Evolutionary conservation across 2,888 invertebrate genomes (phyloP), one percentile per base, ranked within the genome.

Genomic region (Magallana nippona): DNA sequence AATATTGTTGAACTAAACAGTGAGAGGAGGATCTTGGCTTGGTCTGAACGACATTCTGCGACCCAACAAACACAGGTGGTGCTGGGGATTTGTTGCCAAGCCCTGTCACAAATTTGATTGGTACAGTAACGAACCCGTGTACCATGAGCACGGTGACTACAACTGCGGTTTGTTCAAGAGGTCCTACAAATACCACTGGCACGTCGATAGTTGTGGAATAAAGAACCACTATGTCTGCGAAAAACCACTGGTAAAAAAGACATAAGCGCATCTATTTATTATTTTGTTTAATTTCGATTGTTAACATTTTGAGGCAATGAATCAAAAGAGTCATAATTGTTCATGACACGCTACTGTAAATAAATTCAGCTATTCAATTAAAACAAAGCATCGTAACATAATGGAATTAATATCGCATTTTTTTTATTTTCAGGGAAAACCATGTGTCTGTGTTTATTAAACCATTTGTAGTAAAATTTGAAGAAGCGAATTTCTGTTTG

Each of bases 91-190:
- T 19, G 32, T 22, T 32, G 71, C 32, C 13, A 71, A 71, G 71
- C 71, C 71, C 11, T 71, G 71, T 15, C 71, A 71, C 71, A 71
- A 71, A 71, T 71, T 71, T 71, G 71, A 71, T 2, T 71, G 71
- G 71, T 71, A 71, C 71, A 15, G 71, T 13, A 22, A 71, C 11
- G 71, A 71, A 71, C 71, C 71, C 13, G 27, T 71, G 22, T 71
- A 71, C 13, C 71, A 71, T 13, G 27, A 22, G 8, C 22, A 22
- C 17, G 71, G 71, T 13, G 71, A 71, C 71, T 71, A 71, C 71
- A 71, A 71, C 27, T 71, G 71, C 13, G 71, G 71, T 13, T 1
- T 27, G 1, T 71, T 71, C 71, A 27, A 32, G 71, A 71, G 71
- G 27, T 71, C 71, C 10, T 71, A 71, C 27, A 71, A 71, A 71